phyloP scores from a whole-genome alignment of 2,797 vertebrate species.

The Margarornis squamiger region DNA sequence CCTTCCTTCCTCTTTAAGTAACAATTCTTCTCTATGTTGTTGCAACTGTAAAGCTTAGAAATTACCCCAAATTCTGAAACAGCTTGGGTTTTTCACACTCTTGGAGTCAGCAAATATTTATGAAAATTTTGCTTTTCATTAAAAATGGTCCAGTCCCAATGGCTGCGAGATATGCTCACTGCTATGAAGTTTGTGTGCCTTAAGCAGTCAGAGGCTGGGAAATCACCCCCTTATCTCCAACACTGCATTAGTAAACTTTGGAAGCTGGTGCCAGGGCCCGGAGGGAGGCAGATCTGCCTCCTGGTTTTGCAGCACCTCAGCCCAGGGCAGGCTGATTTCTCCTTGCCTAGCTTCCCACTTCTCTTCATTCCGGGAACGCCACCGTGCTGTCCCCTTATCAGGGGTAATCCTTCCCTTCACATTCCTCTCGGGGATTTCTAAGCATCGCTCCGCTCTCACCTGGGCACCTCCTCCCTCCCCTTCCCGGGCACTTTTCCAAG shows the following conservation, averaged over 20 bases:
- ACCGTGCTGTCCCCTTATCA: rapidly evolving
- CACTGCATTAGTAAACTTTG: rapidly evolving
- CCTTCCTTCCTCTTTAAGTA: slow-evolving; percentile 9
- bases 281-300: background rate
- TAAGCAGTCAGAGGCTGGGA: background rate
- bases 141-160: background rate
- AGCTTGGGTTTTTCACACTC: background rate
- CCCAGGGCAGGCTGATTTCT: background rate
- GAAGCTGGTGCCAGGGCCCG: rapidly evolving
- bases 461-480: background rate
- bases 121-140: background rate
- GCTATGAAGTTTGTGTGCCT: background rate
- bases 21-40: background rate
- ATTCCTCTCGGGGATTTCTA: background rate
- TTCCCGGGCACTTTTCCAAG: rapidly evolving
- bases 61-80: background rate
- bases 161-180: rapidly evolving
- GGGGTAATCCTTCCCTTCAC: too few species aligned
- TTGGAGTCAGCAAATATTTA: background rate
- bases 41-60: background rate
- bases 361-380: background rate
- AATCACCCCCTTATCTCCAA: background rate
- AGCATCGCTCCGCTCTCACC: rapidly evolving
- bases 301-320: background rate
- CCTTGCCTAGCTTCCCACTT: rapidly evolving